Base-by-base conservation (phyloP, 2,888 invertebrate species). In the Apotomis betuletana region DNA sequence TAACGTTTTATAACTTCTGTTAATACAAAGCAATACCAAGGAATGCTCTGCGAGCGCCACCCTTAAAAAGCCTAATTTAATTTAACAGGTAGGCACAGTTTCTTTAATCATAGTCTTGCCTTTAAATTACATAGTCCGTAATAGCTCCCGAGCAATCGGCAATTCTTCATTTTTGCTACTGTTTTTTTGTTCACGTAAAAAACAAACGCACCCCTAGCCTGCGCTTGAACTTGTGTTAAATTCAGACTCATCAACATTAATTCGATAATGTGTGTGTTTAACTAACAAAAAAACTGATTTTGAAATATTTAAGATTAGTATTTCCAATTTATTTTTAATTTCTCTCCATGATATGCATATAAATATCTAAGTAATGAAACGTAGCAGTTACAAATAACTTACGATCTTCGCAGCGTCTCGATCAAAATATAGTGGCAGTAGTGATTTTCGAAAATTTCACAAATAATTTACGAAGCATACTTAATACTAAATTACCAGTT, bases 31-130 rank as follows among this genome's bases (percentile, higher is more conserved):
- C 82, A 84, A 83, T 86, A 85, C 79, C 75, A 67, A 70, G 87
- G 87, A 89, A 90, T 89, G 87, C 78, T 72, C 75, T 79, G 75
- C 80, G 81, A 87, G 87, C 88, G 87, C 90, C 88, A 89, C 88
- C 88, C 88, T 89, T 90, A 90, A 92, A 76, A 90, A 89, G 90
- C 89, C 90, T 93, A 93, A 93, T 92, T 92, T 93, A 93, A 93
- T 92, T 93, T 92, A 92, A 92, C 89, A 92, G 92, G 92, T 91
- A 92, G 92, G 92, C 92, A 90, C 90, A 80, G 87, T 85, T 88
- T 86, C 86, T 90, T 90, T 92, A 93, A 93, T 92, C 88, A 93
- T 90, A 92, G 92, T 88, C 85, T 87, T 89, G 88, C 88, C 81
- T 83, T 84, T 87, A 92, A 93, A 93, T 93, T 92, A 92, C 85